phyloP scores from a whole-genome alignment of 2,113 vertebrate species.

The Lethenteron reissneri region DNA sequence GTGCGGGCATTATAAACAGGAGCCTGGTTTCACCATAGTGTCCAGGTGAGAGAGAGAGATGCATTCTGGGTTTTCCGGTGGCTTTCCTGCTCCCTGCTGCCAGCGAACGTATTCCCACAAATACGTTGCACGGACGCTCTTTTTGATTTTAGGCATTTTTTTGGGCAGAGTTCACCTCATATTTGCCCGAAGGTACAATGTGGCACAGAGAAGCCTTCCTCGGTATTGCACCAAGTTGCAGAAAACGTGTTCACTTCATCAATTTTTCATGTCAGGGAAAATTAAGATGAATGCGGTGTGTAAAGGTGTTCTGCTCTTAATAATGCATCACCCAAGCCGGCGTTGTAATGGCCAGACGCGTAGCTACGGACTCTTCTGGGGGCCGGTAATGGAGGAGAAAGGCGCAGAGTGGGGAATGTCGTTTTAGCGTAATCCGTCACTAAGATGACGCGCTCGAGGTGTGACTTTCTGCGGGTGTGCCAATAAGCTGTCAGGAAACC shows the following conservation, averaged over 20 bases:
- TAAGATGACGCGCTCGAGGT: constrained; percentile 1
- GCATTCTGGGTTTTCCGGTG: too few species aligned
- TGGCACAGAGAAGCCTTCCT: too few species aligned
- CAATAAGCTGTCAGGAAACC: neutral
- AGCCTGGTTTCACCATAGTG: too few species aligned
- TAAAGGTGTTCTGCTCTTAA: constrained; percentile 7
- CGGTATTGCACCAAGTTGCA: constrained; percentile 1
- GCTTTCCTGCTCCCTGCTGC: too few species aligned
- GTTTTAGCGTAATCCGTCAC: constrained; percentile 4
- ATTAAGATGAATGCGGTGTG: constrained; percentile 5
- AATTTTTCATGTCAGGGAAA: constrained; percentile 6
- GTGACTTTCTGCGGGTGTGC: constrained; percentile 6
- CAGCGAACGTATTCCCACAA: too few species aligned
- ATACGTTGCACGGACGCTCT: too few species aligned
- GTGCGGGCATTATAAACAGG: too few species aligned
- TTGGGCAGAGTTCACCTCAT: too few species aligned
- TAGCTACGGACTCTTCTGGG: constrained; percentile 1
- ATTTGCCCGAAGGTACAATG: too few species aligned
- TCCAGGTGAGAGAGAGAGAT: too few species aligned
- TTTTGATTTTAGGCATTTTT: too few species aligned
- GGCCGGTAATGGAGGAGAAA: neutral
- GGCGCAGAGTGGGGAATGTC: neutral
- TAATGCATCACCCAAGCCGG: constrained; percentile 4
- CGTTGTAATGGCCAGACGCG: constrained; percentile 5
- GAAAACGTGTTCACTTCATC: constrained; percentile 4